These are phyloP conservation scores for Eueremaeus valkanovi DNA, from an alignment of 2,888 invertebrate species.

Conservation along the genomic window DNA sequence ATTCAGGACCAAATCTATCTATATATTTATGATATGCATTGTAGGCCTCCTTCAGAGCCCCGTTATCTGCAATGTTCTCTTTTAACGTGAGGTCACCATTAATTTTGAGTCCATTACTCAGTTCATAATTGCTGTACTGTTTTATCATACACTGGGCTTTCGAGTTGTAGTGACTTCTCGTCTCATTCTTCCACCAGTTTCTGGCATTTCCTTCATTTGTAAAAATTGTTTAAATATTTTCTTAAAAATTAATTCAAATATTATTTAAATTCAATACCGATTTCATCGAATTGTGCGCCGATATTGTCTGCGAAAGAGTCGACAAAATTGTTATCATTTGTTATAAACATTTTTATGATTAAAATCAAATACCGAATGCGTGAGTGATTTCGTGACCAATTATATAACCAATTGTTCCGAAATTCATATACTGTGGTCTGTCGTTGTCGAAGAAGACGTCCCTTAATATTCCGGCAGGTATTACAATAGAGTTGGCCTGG, in stretches of 20 bases:
- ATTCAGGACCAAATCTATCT: constrained; percentile 41
- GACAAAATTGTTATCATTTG: background rate
- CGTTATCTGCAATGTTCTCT: constrained; percentile 94
- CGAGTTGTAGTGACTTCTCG: constrained; percentile 74
- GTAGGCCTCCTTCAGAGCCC: constrained; percentile 85
- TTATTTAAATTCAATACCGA: constrained; percentile 60
- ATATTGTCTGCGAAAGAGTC: constrained; percentile 3
- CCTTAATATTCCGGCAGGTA: constrained; percentile 49
- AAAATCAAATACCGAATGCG: constrained; percentile 52
- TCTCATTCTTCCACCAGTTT: constrained; percentile 86
- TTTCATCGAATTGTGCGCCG: constrained; percentile 68
- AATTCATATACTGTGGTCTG: constrained; percentile 49
- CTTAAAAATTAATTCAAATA: background rate
- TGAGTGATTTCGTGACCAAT: constrained; percentile 56
- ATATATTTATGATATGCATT: constrained; percentile 61
- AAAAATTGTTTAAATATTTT: background rate
- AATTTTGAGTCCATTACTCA: constrained; percentile 61
- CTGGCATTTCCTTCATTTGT: constrained; percentile 83
- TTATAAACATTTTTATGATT: background rate
- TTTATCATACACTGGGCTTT: constrained; percentile 86
- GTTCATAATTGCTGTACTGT: constrained; percentile 86
- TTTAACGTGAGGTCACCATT: constrained; percentile 81
- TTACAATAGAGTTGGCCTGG: constrained; percentile 71
- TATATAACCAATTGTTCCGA: constrained; percentile 49
- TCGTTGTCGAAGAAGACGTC: constrained; percentile 51